These are phyloP conservation scores for Tursiops truncatus DNA, from an alignment of 2,113 vertebrate species.

Conservation along the genomic window DNA sequence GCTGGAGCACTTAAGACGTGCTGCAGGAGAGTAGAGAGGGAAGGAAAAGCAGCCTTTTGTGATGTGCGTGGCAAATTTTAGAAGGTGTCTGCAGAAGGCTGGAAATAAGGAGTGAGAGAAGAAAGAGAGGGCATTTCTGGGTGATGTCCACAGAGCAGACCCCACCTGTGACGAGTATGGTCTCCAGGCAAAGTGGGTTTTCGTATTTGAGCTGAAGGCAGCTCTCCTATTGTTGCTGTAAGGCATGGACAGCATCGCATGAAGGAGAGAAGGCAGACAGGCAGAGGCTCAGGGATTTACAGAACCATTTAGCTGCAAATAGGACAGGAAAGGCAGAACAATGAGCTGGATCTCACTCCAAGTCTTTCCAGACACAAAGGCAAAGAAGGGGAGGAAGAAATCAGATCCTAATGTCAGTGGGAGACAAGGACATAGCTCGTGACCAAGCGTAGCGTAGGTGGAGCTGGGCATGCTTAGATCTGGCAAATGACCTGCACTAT, in stretches of 20 bases:
- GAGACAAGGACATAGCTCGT: background rate
- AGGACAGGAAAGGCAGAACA: background rate
- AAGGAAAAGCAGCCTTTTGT: background rate
- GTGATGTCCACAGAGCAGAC: background rate
- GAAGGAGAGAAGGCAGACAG: fast-evolving
- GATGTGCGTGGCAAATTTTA: background rate
- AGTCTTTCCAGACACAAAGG: fast-evolving
- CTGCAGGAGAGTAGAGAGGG: background rate
- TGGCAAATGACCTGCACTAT: background rate
- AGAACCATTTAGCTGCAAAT: background rate
- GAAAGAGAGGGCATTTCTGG: background rate
- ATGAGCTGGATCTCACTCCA: background rate
- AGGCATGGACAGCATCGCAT: fast-evolving
- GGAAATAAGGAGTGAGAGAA: fast-evolving
- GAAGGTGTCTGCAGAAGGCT: background rate
- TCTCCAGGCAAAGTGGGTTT: background rate
- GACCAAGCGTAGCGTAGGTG: background rate
- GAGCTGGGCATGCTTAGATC: background rate
- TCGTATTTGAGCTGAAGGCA: fast-evolving
- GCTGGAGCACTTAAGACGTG: background rate
- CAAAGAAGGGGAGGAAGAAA: background rate
- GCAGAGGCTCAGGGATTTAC: background rate
- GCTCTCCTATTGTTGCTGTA: background rate
- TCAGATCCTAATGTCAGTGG: fast-evolving
- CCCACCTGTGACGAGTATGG: background rate